These are phyloP conservation scores for Lathronympha strigana DNA, from an alignment of 2,888 invertebrate species.

Conservation along the genomic window DNA sequence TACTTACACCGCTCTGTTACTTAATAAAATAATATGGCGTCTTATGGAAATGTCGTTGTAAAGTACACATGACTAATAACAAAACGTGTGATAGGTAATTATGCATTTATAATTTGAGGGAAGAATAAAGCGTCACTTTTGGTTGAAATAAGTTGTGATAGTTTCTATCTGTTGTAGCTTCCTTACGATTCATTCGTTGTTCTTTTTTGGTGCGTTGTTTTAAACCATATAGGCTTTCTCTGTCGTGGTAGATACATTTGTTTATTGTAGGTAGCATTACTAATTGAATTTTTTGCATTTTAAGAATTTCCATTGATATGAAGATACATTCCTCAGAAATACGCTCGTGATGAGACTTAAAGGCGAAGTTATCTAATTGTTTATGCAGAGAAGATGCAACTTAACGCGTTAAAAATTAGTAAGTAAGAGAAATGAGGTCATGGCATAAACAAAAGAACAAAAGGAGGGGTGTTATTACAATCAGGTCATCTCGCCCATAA, in stretches of 20 bases:
- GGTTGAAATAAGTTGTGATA: background rate
- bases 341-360: background rate
- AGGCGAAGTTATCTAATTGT: background rate
- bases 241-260: too few relatives aligned
- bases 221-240: too few relatives aligned
- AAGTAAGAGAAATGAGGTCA: background rate
- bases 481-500: background rate
- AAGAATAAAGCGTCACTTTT: background rate
- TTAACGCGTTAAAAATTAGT: background rate
- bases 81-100: background rate
- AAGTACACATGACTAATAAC: background rate
- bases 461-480: slow-evolving; percentile 13
- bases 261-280: too few relatives aligned
- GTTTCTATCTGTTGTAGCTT: too few relatives aligned
- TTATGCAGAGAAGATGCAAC: background rate
- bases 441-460: slow-evolving; percentile 22
- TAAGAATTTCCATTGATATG: too few relatives aligned
- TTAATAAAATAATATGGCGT: slow-evolving; percentile 1
- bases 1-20: slow-evolving; percentile 42
- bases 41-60: background rate
- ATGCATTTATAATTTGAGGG: too few relatives aligned
- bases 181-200: too few relatives aligned
- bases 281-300: too few relatives aligned
- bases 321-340: too few relatives aligned
- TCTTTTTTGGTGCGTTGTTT: too few relatives aligned